Conservation (phyloP, 2,888 invertebrate genomes). For the Melanostoma scalare region DNA sequence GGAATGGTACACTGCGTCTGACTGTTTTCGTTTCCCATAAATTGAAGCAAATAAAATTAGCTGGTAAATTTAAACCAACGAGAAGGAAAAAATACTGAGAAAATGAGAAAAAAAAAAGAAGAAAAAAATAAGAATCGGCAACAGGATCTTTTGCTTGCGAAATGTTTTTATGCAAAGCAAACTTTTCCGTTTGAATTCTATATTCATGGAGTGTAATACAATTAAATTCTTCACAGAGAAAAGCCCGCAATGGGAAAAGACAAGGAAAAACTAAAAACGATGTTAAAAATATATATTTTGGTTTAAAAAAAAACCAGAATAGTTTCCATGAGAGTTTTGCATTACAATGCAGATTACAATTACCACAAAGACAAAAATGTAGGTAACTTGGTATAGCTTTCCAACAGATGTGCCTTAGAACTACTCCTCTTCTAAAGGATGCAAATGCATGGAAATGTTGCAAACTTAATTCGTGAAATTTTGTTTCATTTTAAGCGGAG, state of each 20-base stretch:
- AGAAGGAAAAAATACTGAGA: background rate
- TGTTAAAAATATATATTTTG: conserved; percentile 17
- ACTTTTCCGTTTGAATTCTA: conserved; percentile 58
- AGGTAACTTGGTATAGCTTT: conserved; percentile 38
- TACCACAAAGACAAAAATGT: conserved; percentile 60
- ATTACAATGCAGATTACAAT: conserved; percentile 73
- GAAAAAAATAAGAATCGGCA: background rate
- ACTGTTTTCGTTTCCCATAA: conserved; percentile 62
- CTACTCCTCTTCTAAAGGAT: conserved; percentile 19
- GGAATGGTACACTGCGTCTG: conserved; percentile 17
- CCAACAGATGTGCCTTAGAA: conserved; percentile 45
- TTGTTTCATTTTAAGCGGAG: conserved; percentile 41
- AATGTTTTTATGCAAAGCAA: conserved; percentile 43
- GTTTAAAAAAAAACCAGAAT: conserved; percentile 22
- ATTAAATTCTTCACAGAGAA: conserved; percentile 62
- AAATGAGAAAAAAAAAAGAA: conserved; percentile 7
- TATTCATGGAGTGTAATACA: conserved; percentile 67
- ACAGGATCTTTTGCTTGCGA: conserved; percentile 39
- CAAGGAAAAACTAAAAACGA: conserved; percentile 10
- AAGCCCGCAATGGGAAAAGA: background rate
- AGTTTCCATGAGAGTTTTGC: conserved; percentile 56
- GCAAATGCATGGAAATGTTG: conserved; percentile 66
- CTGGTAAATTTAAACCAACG: conserved; percentile 36
- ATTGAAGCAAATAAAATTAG: conserved; percentile 71
- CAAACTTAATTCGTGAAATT: conserved; percentile 64